Percentiles rank a stretch among this genome's conserved stretches.
phyloP scores from a whole-genome alignment of 2,113 vertebrate genomes.

The Lanius collurio region DNA sequence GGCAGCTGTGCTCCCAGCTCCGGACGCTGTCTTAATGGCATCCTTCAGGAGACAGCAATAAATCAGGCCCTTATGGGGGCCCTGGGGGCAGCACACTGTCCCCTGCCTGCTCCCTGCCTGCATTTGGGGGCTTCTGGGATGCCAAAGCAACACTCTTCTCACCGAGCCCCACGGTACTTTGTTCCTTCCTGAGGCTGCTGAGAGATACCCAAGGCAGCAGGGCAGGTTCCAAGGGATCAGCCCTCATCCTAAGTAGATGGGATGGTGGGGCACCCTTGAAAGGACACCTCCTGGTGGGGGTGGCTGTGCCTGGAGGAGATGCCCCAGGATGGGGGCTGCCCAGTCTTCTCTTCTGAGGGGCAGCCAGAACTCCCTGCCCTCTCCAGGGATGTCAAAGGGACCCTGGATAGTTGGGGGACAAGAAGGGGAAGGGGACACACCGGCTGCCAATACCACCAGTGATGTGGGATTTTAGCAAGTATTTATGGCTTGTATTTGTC shows the following conservation, averaged over 20 bases:
- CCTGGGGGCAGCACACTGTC: background rate
- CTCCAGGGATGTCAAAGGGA: background rate
- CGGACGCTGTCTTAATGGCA: background rate
- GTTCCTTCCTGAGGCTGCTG: rapidly evolving
- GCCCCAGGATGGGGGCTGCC: background rate
- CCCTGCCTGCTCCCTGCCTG: background rate
- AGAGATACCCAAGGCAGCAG: rapidly evolving
- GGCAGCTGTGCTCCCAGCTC: constrained; percentile 46
- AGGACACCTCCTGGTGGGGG: background rate
- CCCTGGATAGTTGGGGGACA: background rate
- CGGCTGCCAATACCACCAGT: background rate
- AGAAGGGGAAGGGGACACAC: background rate
- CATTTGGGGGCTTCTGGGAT: background rate
- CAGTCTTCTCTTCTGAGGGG: background rate
- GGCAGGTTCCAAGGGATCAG: background rate
- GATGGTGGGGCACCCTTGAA: background rate
- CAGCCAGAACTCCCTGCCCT: background rate
- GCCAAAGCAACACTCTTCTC: background rate
- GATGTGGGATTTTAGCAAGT: background rate
- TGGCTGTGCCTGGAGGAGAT: background rate
- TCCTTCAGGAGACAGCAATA: background rate
- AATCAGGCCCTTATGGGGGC: background rate
- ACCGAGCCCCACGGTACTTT: rapidly evolving
- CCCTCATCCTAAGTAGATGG: background rate
- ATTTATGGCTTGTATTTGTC: background rate